Conservation (phyloP, 1,140 invertebrate genomes). For the Macrocentrus cingulum region DNA sequence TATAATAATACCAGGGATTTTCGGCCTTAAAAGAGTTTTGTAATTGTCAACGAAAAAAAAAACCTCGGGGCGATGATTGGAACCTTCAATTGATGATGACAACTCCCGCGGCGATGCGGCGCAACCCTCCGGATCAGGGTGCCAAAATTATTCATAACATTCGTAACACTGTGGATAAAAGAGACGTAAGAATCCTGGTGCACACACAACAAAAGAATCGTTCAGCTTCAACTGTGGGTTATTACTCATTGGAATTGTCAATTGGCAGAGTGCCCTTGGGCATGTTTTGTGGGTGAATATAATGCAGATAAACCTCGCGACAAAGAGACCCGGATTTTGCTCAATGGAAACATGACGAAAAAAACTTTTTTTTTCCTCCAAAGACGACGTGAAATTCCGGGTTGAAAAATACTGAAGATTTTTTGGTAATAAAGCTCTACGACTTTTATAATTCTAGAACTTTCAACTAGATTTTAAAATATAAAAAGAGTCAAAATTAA, state of each 20-base stretch:
- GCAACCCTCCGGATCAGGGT: slow-evolving; percentile 4
- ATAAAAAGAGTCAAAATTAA: too few relatives aligned
- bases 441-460: too few relatives aligned
- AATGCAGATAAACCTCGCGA: slow-evolving; percentile 12
- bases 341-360: too few relatives aligned
- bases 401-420: too few relatives aligned
- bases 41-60: too few relatives aligned
- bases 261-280: slow-evolving; percentile 7
- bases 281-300: slow-evolving; percentile 8
- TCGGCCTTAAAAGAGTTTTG: too few relatives aligned
- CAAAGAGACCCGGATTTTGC: not conserved
- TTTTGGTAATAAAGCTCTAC: too few relatives aligned
- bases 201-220: not conserved
- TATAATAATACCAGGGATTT: not conserved
- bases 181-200: not conserved
- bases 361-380: too few relatives aligned
- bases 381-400: too few relatives aligned
- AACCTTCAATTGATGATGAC: slow-evolving; percentile 7
- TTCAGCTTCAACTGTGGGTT: not conserved
- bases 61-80: too few relatives aligned
- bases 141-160: slow-evolving; percentile 13
- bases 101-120: not conserved
- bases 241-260: slow-evolving; percentile 12
- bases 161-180: not conserved
- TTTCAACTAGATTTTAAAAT: too few relatives aligned